A percentile compares a stretch with the other conserved stretches of the same genome.
Evolutionary conservation across 2,797 vertebrate genomes (phyloP).

Genomic region (Eospalax fontanierii): DNA sequence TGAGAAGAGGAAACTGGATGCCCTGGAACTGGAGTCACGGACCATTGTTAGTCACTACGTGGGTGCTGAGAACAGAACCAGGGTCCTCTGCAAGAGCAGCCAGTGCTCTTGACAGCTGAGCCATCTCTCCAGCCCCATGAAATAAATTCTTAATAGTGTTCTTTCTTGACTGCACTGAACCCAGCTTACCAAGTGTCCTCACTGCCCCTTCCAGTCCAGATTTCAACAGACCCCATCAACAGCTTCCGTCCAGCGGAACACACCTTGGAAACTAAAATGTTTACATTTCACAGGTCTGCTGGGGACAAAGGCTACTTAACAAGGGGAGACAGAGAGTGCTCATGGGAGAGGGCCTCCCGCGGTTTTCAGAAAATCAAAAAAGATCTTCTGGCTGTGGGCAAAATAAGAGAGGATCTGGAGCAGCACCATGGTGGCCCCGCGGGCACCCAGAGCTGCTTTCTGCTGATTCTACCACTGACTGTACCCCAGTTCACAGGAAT

Average conservation of each 20-base stretch:
- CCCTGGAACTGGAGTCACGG: too few relatives aligned
- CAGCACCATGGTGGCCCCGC: constrained; percentile 88
- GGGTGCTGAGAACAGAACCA: neutral
- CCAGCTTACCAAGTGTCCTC: neutral
- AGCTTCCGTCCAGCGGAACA: constrained; percentile 83
- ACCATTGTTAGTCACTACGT: too few relatives aligned
- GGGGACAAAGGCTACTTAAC: constrained; percentile 87
- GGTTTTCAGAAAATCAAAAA: constrained; percentile 85
- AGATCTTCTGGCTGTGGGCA: constrained; percentile 88
- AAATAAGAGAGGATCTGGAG: constrained; percentile 90
- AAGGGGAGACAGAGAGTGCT: constrained; percentile 89
- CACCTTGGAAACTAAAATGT: constrained; percentile 88
- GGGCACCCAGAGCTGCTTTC: constrained; percentile 90
- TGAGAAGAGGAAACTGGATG: too few relatives aligned
- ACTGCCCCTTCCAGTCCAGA: neutral
- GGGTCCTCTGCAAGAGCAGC: neutral
- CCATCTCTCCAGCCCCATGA: neutral
- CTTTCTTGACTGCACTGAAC: neutral
- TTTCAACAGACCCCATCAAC: neutral
- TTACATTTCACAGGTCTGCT: constrained; percentile 87
- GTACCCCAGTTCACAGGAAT: constrained; percentile 88
- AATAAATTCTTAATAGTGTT: neutral
- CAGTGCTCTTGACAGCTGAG: neutral
- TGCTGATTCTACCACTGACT: constrained; percentile 88
- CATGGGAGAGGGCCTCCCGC: constrained; percentile 87